phyloP scores from a whole-genome alignment of 37 sponge, comb jelly and placozoan genomes.

The Mnemiopsis leidyi region DNA sequence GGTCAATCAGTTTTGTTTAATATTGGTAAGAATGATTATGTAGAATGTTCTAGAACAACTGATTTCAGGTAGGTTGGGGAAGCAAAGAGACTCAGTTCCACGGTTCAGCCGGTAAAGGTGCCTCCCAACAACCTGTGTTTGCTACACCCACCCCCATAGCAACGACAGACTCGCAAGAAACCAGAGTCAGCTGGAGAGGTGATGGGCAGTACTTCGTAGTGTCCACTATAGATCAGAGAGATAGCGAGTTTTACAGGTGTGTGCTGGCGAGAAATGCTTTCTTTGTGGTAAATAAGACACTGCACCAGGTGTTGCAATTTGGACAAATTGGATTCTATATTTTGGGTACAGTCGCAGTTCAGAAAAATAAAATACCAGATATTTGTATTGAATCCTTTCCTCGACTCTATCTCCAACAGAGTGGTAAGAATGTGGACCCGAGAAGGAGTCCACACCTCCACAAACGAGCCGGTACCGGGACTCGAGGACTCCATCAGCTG shows the following conservation, averaged over 20 bases:
- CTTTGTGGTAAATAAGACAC: background rate
- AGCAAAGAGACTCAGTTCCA: conserved; percentile 98
- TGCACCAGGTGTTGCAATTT: too few species aligned
- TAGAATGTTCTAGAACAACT: background rate
- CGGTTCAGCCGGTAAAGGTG: conserved; percentile 85
- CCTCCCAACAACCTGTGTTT: conserved; percentile 57
- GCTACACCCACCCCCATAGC: conserved; percentile 63
- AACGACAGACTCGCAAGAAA: conserved; percentile 74
- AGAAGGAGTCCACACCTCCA: conserved; percentile 84
- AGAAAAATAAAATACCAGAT: too few species aligned
- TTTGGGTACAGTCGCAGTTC: too few species aligned
- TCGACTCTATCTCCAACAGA: conserved; percentile 57
- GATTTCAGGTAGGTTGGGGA: conserved; percentile 89
- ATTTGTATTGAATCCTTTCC: too few species aligned
- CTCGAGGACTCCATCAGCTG: conserved; percentile 82
- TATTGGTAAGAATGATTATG: too few species aligned
- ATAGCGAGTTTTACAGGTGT: background rate
- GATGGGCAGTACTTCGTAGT: conserved; percentile 95
- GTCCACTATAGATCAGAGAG: conserved; percentile 67
- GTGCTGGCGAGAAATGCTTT: background rate
- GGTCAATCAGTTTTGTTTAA: too few species aligned
- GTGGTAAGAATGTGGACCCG: conserved; percentile 81
- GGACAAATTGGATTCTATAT: too few species aligned
- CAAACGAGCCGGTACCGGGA: conserved; percentile 76
- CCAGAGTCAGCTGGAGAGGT: conserved; percentile 88